A percentile compares a stretch with the other conserved stretches of the same genome.
phyloP scores from a whole-genome alignment of 2,113 vertebrate species.

The Trogon melanurus region DNA sequence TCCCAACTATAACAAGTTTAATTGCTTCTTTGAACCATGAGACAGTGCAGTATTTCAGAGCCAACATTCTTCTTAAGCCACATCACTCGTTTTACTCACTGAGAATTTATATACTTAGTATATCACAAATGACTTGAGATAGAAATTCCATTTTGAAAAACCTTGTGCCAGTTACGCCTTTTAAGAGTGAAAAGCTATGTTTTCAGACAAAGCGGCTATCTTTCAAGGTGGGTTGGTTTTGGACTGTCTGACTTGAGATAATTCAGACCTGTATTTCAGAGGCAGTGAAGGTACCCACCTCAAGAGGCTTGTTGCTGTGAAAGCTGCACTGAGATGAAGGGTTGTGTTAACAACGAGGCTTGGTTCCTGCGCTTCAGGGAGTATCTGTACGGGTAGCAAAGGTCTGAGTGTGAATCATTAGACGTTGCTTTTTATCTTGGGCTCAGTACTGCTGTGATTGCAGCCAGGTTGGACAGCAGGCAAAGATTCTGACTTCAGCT shows the following conservation, averaged over 20 bases:
- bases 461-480: neutral
- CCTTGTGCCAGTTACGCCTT: neutral
- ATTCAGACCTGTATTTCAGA: neutral
- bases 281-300: neutral
- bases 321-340: neutral
- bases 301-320: neutral
- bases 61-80: neutral
- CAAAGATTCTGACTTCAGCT: neutral
- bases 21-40: slow-evolving; percentile 12
- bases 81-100: slow-evolving; percentile 15
- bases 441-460: neutral
- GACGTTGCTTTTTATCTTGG: neutral
- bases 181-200: neutral
- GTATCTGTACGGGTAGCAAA: neutral
- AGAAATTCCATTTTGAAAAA: neutral
- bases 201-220: neutral
- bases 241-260: neutral
- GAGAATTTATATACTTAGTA: neutral
- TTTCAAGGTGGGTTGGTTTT: neutral
- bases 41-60: neutral
- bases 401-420: neutral
- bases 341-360: neutral
- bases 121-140: neutral
- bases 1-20: slow-evolving; percentile 40
- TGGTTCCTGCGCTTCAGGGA: neutral